These are phyloP conservation scores for human DNA, from an alignment of 2,113 vertebrate genomes.

Conservation along the genomic window GRCh38 chr13:94850501-94851000, in stretches of 20 bases:
- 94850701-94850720: conserved; percentile 27
- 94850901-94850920: background rate
- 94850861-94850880: background rate
- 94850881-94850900: conserved; percentile 5
- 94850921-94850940: background rate
- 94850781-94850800: background rate
- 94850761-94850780: conserved; percentile 16
- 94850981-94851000: background rate
- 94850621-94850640: background rate
- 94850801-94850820: conserved; percentile 30
- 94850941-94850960: background rate
- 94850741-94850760: conserved; percentile 11
- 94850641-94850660: conserved; percentile 38
- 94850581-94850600: background rate
- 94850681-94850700: conserved; percentile 55
- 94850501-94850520: conserved; percentile 45
- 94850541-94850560: conserved; percentile 42
- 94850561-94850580: conserved; percentile 37
- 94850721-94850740: conserved; percentile 47
- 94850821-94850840: conserved; percentile 1
- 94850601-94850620: conserved; percentile 32
- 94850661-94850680: conserved; percentile 7
- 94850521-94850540: conserved; percentile 59
- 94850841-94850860: conserved; percentile 32
- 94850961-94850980: background rate